These are phyloP conservation scores for Tortrix viridana DNA, from an alignment of 2,888 invertebrate species.

Conservation along the genomic window DNA sequence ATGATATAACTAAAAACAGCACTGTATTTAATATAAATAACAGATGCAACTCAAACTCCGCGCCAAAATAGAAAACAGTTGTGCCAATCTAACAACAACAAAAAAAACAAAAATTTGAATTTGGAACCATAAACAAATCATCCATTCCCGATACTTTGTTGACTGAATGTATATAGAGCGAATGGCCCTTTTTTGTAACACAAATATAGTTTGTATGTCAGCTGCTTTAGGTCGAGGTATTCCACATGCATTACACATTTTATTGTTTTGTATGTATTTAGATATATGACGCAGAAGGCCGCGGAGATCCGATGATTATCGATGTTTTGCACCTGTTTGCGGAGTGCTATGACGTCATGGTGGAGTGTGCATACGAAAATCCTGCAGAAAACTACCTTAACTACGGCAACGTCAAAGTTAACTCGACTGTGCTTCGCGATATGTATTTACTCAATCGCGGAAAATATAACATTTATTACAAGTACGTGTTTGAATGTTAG, in stretches of 20 bases:
- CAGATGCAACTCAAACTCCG: too few species aligned
- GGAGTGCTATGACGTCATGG: slow-evolving; percentile 85
- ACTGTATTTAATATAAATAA: too few species aligned
- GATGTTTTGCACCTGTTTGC: slow-evolving; percentile 76
- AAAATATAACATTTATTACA: slow-evolving; percentile 81
- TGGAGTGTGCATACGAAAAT: slow-evolving; percentile 80
- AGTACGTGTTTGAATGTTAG: slow-evolving; percentile 60
- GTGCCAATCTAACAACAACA: too few species aligned
- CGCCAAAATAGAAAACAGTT: too few species aligned
- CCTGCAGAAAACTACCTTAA: slow-evolving; percentile 73
- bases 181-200: too few species aligned
- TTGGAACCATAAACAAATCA: too few species aligned
- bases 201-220: too few species aligned
- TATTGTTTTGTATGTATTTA: slow-evolving; percentile 48
- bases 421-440: slow-evolving; percentile 66
- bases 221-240: too few species aligned
- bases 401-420: slow-evolving; percentile 85
- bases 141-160: too few species aligned
- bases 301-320: slow-evolving; percentile 71
- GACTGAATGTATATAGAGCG: too few species aligned
- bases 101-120: too few species aligned
- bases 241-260: neutral
- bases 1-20: too few species aligned
- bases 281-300: slow-evolving; percentile 73
- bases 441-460: slow-evolving; percentile 84